Base-by-base conservation (phyloP, 1,140 invertebrate species). In the Neelides sp. region DNA sequence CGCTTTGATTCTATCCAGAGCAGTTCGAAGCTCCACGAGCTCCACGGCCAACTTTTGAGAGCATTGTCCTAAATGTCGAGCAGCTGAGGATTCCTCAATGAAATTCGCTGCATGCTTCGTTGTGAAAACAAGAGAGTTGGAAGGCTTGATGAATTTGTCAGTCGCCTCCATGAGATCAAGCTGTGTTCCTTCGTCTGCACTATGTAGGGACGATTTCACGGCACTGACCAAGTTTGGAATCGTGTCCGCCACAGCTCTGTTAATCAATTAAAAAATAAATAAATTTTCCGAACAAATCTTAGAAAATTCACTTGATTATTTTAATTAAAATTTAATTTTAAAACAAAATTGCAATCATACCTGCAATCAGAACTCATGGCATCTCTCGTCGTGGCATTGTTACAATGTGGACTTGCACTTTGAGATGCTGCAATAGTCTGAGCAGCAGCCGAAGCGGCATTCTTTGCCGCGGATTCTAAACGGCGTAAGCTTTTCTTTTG, bases 81-180 rank as follows among this genome's bases (percentile, higher is more conserved):
- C 78, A 0, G 82, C 76, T 1, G 80, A 73, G 50, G 85, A 81
- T 63, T 97, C 88, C 1, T 70, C 72, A 1, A 97, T 78, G 0
- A 89, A 91, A 0, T 90, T 89, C 13, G 93, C 69, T 5, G 89
- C 79, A 4, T 84, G 79, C 59, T 87, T 77, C 0, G 84, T 79
- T 0, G 86, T 61, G 0, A 47, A 32, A 8, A 61, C 54, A n/a
- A 59, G 43, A 2, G 57, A 61, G 32, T 63, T 52, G 30, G 48
- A 58, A 48, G 78, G 76, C 68, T 82, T 80, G 15, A 91, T 69
- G 64, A 93, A 89, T 43, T 84, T 78, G 64, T 94, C 85, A 7
- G 85, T 81, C 2, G 85, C 80, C 57, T 86, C 85, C 56, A 94
- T 89, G 0, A 95, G 71, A 61, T 82, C 80, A 2, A 88, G 67